Percentiles rank a stretch among this genome's conserved stretches.
These are phyloP conservation scores for Xenus cinereus DNA, from an alignment of 2,113 vertebrate species.

Conservation along the genomic window DNA sequence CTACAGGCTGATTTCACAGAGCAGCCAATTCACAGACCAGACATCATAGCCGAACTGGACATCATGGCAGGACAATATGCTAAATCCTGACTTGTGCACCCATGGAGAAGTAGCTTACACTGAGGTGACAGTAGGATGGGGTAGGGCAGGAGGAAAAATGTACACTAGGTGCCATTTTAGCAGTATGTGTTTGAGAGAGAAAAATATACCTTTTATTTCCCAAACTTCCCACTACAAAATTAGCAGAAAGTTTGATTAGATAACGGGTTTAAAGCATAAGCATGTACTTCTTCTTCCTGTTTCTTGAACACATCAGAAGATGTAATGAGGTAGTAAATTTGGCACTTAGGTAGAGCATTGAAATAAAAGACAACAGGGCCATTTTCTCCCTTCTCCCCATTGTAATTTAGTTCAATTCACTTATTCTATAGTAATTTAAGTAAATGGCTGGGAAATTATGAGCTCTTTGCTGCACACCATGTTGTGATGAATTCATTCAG, in stretches of 20 bases:
- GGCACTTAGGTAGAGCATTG: not conserved
- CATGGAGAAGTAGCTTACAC: not conserved
- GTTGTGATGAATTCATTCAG: not conserved
- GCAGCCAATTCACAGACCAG: not conserved
- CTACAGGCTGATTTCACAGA: not conserved
- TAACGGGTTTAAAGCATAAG: not conserved
- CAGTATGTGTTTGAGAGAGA: not conserved
- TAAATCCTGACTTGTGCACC: not conserved
- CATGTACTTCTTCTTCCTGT: not conserved
- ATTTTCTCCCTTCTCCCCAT: not conserved
- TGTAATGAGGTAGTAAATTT: not conserved
- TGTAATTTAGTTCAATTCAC: slow-evolving; percentile 4
- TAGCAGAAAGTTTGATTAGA: not conserved
- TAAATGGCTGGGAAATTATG: not conserved
- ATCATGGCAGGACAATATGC: not conserved
- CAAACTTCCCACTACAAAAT: not conserved
- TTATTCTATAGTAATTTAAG: slow-evolving; percentile 14
- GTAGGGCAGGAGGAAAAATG: not conserved
- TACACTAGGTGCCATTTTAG: not conserved
- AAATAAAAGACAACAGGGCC: not conserved
- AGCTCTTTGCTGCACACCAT: not conserved
- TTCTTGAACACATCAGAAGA: not conserved
- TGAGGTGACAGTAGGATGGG: not conserved
- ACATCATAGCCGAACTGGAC: not conserved
- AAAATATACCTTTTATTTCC: not conserved